Evolutionary conservation across 2,113 vertebrate genomes (phyloP), one percentile per base, ranked within the genome.

Genomic region (Numenius arquata): DNA sequence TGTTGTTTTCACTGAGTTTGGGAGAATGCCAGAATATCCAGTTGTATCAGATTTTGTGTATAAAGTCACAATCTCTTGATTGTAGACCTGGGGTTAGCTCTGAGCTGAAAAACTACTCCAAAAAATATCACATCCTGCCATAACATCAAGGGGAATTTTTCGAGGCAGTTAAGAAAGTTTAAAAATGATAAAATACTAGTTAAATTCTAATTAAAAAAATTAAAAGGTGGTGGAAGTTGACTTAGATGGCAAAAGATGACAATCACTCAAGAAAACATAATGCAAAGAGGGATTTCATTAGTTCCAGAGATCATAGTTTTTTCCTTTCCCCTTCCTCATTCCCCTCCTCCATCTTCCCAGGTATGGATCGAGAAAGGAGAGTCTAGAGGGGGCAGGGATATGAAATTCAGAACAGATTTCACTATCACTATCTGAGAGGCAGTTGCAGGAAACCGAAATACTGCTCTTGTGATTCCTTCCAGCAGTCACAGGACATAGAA

Each of bases 381-480:
- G 23, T 36, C 73, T 68, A 23, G 81, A 81, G 65, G 61, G 40
- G 21, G 21, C 32, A 71, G 40, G 27, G 40, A 34, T 79, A 48
- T 70, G 68, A 84, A 68, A 93, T 23, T 58, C 50, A 79, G 85
- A 93, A 68, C 89, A 94, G 91, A 91, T 94, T 93, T 91, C 91
- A 72, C 6, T 50, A 65, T 68, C 65, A 55, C 34, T 89, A 82
- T 91, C 17, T 91, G 77, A 95, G 65, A 95, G 58, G 87, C 77
- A 93, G 77, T 91, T 95, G 61, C 71, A 91, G 62, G 74, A 79
- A 93, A 68, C 81, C 93, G 91, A 97, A 94, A 89, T 89, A 95
- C 72, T 93, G 80, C 70, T 87, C 85, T 96, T 58, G 58, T 97
- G 94, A 87, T 23, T 82, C 66, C 71, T 88, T 93, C 67, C 92